phyloP scores from a whole-genome alignment of 2,113 vertebrate genomes.

The Petrocephalus microphthalmus region DNA sequence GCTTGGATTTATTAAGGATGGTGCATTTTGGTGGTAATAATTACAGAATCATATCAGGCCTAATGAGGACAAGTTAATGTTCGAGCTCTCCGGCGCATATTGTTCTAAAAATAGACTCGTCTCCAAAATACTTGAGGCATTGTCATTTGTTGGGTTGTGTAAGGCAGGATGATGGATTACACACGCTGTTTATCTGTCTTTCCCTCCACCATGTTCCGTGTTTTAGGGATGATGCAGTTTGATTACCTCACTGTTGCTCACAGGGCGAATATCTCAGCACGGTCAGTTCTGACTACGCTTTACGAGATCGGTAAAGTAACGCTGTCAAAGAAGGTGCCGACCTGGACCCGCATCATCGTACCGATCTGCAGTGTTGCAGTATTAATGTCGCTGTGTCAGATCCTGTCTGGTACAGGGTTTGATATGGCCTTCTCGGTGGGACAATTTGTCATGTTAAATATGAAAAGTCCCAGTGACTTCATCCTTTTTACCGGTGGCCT shows the following conservation, averaged over 20 bases:
- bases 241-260: background rate
- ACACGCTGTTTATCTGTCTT: background rate
- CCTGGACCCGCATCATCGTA: background rate
- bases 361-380: background rate
- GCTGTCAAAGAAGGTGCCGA: background rate
- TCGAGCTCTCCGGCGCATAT: background rate
- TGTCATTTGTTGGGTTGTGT: background rate
- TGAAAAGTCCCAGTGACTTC: constrained; percentile 16
- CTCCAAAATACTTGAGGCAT: background rate
- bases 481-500: constrained; percentile 2
- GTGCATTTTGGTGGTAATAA: background rate
- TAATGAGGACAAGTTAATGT: background rate
- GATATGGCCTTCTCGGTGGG: constrained; percentile 16
- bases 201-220: background rate
- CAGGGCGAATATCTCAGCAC: background rate
- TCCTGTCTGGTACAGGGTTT: background rate
- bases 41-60: background rate
- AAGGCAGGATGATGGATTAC: background rate
- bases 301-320: background rate
- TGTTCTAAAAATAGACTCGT: background rate
- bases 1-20: background rate
- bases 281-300: background rate
- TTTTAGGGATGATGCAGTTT: background rate
- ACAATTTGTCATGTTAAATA: constrained; percentile 22
- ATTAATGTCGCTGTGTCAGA: constrained; percentile 15